A percentile compares a stretch with the other conserved stretches of the same genome.
phyloP scores from a whole-genome alignment of 2,888 invertebrate genomes.

The Hermaeophaga mercurialis region DNA sequence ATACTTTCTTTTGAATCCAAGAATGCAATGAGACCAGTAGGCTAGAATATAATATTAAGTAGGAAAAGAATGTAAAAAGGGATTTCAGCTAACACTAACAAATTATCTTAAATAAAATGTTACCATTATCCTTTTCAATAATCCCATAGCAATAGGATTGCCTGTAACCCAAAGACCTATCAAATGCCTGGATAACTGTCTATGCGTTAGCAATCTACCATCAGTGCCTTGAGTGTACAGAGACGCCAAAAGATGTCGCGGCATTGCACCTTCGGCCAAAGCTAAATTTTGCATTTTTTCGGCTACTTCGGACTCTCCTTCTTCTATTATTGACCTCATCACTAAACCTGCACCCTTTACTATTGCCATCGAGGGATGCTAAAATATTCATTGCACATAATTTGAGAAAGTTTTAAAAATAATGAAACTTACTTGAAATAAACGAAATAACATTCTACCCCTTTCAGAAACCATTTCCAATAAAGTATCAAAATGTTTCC shows the following conservation, averaged over 20 bases:
- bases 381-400: slow-evolving; percentile 38
- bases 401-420: not conserved
- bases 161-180: slow-evolving; percentile 96
- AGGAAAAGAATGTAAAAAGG: no score
- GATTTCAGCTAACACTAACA: no score
- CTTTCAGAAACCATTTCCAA: slow-evolving; percentile 92
- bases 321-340: slow-evolving; percentile 97
- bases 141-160: slow-evolving; percentile 86
- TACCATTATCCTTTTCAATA: slow-evolving; percentile 88
- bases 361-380: slow-evolving; percentile 97
- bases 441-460: slow-evolving; percentile 87
- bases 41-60: slow-evolving; percentile 64
- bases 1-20: slow-evolving; percentile 87
- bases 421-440: slow-evolving; percentile 84
- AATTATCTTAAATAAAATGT: no score
- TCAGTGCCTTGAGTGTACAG: slow-evolving; percentile 83
- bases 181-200: slow-evolving; percentile 91
- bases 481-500: slow-evolving; percentile 91
- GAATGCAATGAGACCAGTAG: slow-evolving; percentile 87
- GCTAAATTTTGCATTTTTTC: slow-evolving; percentile 95
- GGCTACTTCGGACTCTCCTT: slow-evolving; percentile 91
- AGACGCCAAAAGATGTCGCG: slow-evolving; percentile 88
- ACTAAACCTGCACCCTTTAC: slow-evolving; percentile 98
- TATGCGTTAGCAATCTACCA: slow-evolving; percentile 80
- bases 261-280: slow-evolving; percentile 93